phyloP scores from a whole-genome alignment of 2,113 vertebrate species.

The Prochilodus magdalenae region DNA sequence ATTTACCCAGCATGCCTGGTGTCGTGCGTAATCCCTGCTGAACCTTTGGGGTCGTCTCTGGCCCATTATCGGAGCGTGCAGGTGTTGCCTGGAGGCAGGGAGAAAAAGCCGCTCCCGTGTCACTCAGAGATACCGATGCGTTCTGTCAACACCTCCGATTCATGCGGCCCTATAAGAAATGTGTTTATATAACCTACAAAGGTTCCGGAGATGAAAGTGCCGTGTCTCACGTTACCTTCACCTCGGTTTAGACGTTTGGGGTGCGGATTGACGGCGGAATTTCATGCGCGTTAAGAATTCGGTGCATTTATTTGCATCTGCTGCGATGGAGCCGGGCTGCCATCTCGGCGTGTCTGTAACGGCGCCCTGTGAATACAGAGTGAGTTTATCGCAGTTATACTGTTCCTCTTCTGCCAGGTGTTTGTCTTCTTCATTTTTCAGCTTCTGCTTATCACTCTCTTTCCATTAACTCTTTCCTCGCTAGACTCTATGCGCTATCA shows the following conservation, averaged over 20 bases:
- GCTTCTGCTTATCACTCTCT: not conserved
- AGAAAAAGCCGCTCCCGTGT: conserved; percentile 13
- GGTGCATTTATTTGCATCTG: not conserved
- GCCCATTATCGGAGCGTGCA: conserved; percentile 12
- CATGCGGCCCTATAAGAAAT: not conserved
- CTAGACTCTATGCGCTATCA: not conserved
- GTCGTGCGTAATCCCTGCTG: not conserved
- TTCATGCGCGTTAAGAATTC: not conserved
- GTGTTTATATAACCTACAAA: conserved; percentile 1
- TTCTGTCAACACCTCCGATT: conserved; percentile 14
- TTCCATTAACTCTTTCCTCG: not conserved
- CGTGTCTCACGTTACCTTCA: conserved; percentile 23
- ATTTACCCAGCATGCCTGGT: conserved; percentile 1
- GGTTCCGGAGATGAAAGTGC: not conserved
- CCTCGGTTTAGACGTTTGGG: conserved; percentile 5
- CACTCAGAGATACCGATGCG: not conserved
- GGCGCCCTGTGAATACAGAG: not conserved
- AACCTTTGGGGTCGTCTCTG: not conserved
- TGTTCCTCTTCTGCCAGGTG: not conserved
- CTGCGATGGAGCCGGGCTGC: not conserved
- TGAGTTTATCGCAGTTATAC: not conserved
- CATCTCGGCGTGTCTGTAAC: not conserved
- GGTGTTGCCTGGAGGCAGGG: conserved; percentile 15
- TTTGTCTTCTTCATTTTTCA: not conserved
- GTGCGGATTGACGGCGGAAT: not conserved